A percentile compares a stretch with the other conserved stretches of the same genome.
Conservation (phyloP, 2,888 invertebrate genomes). For the Tyria jacobaeae region DNA sequence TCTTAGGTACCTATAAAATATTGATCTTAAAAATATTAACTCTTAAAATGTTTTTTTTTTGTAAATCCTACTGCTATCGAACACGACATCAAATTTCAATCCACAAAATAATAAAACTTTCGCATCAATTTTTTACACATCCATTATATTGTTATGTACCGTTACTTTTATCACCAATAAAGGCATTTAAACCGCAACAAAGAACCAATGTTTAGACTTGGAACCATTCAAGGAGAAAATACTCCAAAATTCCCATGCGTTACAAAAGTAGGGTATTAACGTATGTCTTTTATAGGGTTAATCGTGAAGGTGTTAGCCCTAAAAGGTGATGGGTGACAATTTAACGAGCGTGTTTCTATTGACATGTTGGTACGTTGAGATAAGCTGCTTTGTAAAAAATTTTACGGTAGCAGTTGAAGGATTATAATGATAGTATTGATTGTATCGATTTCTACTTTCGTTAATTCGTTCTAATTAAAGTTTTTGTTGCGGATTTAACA, state of each 20-base stretch:
- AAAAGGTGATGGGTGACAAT: slow-evolving; percentile 68
- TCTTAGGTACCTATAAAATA: too few relatives aligned
- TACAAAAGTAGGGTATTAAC: slow-evolving; percentile 55
- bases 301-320: slow-evolving; percentile 67
- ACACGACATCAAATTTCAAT: slow-evolving; percentile 28
- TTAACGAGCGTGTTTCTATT: slow-evolving; percentile 58
- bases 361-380: slow-evolving; percentile 61
- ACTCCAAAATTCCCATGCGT: slow-evolving; percentile 75
- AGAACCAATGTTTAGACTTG: slow-evolving; percentile 73
- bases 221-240: slow-evolving; percentile 75
- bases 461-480: slow-evolving; percentile 32
- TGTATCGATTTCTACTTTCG: slow-evolving; percentile 13
- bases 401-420: slow-evolving; percentile 27
- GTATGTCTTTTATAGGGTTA: slow-evolving; percentile 62
- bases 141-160: slow-evolving; percentile 48
- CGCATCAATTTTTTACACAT: slow-evolving; percentile 23
- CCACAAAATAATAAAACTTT: slow-evolving; percentile 41
- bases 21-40: too few relatives aligned
- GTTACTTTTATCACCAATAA: slow-evolving; percentile 58
- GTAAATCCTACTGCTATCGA: slow-evolving; percentile 8
- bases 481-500: not conserved
- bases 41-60: too few relatives aligned
- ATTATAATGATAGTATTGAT: slow-evolving; percentile 14
- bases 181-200: slow-evolving; percentile 64
- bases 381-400: slow-evolving; percentile 43